Conservation (phyloP, 2,888 invertebrate genomes). For the Drosophila mercatorum region DNA sequence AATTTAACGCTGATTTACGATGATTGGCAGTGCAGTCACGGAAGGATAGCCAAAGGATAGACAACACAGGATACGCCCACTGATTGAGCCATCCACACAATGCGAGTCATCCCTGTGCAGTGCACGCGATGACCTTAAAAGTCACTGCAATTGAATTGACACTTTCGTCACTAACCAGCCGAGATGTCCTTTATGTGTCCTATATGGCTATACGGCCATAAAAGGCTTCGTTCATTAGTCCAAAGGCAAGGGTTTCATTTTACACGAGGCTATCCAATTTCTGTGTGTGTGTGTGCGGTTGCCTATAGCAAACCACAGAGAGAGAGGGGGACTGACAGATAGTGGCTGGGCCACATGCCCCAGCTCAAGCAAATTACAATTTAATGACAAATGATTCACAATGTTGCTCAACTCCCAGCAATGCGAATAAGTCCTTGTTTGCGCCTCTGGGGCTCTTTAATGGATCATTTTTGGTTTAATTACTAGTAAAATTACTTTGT, state of each 20-base stretch:
- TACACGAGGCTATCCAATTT: background rate
- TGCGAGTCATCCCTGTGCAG: constrained; percentile 23
- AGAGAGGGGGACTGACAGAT: background rate
- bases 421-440: background rate
- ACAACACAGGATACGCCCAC: constrained; percentile 12
- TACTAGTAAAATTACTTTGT: background rate
- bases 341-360: background rate
- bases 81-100: constrained; percentile 65
- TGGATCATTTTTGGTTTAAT: constrained; percentile 4
- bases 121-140: constrained; percentile 58
- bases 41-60: constrained; percentile 21
- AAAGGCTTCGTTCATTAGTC: constrained; percentile 26
- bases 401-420: background rate
- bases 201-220: background rate
- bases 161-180: constrained; percentile 37
- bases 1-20: constrained; percentile 69
- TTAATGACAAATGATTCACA: constrained; percentile 10
- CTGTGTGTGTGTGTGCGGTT: background rate
- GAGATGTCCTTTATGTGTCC: background rate
- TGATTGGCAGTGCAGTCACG: constrained; percentile 74
- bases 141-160: constrained; percentile 51
- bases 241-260: constrained; percentile 19
- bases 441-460: background rate
- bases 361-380: constrained; percentile 1
- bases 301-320: background rate